A percentile compares a stretch with the other conserved stretches of the same genome.
These are phyloP conservation scores for Agrochola litura DNA, from an alignment of 2,888 invertebrate genomes.

Conservation along the genomic window DNA sequence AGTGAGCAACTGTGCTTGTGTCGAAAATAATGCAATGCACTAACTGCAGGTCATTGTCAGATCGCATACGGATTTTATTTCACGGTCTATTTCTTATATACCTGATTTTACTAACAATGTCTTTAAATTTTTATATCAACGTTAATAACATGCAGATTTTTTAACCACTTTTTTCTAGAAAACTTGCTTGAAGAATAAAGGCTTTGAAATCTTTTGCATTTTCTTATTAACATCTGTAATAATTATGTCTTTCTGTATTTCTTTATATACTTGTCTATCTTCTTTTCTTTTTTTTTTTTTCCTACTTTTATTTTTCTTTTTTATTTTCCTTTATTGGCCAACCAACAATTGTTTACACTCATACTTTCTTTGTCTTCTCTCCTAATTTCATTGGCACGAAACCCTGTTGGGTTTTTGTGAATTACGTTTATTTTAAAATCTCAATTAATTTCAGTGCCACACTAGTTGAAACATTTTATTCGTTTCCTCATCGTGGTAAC, in stretches of 20 bases:
- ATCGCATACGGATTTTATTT: constrained; percentile 65
- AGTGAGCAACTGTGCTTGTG: constrained; percentile 69
- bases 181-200: not conserved
- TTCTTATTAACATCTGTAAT: not conserved
- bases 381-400: not conserved
- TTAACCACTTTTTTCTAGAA: not conserved
- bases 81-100: constrained; percentile 75
- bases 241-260: not conserved
- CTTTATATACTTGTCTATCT: not conserved
- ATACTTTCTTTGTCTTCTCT: not conserved
- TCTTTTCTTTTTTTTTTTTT: not conserved
- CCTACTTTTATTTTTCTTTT: too few relatives aligned
- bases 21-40: constrained; percentile 76
- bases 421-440: constrained; percentile 16
- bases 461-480: constrained; percentile 21
- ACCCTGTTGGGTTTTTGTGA: not conserved
- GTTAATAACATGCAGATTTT: not conserved
- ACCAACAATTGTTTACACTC: too few relatives aligned
- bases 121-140: constrained; percentile 22
- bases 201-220: not conserved
- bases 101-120: constrained; percentile 43
- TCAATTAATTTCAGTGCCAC: constrained; percentile 31
- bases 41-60: constrained; percentile 78
- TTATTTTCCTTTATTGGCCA: too few relatives aligned
- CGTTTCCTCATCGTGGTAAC: constrained; percentile 48